phyloP scores from a whole-genome alignment of 2,113 vertebrate genomes.

The Catharus fuscescens region DNA sequence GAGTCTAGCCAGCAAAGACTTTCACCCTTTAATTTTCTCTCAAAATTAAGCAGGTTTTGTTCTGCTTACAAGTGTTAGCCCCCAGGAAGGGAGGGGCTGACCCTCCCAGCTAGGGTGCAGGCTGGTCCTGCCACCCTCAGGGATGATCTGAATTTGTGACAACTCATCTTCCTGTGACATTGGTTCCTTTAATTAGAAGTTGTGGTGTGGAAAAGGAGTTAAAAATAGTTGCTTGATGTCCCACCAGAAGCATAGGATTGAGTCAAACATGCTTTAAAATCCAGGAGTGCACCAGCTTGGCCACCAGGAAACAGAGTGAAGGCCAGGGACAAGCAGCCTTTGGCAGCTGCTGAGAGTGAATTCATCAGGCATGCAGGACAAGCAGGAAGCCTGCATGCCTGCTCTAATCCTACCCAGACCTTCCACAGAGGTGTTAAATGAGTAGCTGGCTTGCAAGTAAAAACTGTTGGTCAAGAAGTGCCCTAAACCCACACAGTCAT shows the following conservation, averaged over 20 bases:
- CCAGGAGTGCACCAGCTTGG: neutral
- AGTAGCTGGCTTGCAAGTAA: neutral
- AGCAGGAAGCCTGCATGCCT: neutral
- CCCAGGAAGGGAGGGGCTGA: neutral
- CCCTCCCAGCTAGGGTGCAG: neutral
- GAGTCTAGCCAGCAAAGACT: neutral
- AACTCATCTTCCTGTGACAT: neutral
- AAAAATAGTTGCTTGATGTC: neutral
- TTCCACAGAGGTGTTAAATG: neutral
- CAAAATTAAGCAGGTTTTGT: neutral
- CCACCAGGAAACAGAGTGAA: neutral
- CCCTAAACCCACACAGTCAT: neutral
- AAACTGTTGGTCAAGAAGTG: neutral
- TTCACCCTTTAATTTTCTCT: neutral
- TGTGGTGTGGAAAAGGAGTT: neutral
- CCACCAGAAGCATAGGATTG: neutral
- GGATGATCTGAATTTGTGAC: fast-evolving
- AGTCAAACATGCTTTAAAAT: neutral
- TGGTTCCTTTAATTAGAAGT: neutral
- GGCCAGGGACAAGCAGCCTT: neutral
- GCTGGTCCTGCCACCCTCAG: neutral
- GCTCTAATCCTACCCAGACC: neutral
- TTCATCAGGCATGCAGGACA: neutral
- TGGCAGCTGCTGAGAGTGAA: neutral
- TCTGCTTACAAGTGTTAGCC: neutral